Evolutionary conservation across 2,888 invertebrate species (phyloP).

Genomic region (Azorinus chamasolen): DNA sequence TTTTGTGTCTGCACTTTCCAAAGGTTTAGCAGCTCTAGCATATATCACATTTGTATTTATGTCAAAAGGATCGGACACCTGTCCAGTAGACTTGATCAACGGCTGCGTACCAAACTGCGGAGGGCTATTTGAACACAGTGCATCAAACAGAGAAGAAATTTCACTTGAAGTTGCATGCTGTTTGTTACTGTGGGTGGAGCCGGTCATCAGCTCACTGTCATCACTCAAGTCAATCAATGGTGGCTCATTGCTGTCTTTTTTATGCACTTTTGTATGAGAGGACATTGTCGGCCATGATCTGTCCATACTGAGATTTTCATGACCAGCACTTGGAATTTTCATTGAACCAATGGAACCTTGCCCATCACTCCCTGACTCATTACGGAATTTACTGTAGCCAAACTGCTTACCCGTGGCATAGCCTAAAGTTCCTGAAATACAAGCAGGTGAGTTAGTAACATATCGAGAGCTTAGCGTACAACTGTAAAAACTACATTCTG

Average conservation of each 20-base stretch:
- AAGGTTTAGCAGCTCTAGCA: conserved; percentile 31
- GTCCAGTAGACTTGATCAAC: conserved; percentile 63
- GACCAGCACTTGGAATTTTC: conserved; percentile 8
- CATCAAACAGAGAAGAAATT: conserved; percentile 76
- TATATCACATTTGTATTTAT: conserved; percentile 55
- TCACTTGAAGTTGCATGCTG: conserved; percentile 49
- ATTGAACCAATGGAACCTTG: conserved; percentile 24
- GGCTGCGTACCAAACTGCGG: conserved; percentile 77
- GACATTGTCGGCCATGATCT: conserved; percentile 42
- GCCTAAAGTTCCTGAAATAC: conserved; percentile 72
- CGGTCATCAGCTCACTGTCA: conserved; percentile 44
- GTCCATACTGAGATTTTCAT: conserved; percentile 9
- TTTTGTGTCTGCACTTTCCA: conserved; percentile 18
- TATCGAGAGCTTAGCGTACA: too few species aligned
- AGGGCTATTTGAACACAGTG: conserved; percentile 64
- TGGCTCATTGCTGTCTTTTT: conserved; percentile 60
- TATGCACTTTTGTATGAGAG: conserved; percentile 47
- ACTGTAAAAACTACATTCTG: too few species aligned
- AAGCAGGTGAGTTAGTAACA: too few species aligned
- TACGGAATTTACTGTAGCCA: conserved; percentile 91
- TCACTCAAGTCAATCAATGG: conserved; percentile 84
- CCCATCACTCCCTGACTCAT: conserved; percentile 88
- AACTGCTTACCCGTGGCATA: conserved; percentile 72
- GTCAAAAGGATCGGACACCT: conserved; percentile 78
- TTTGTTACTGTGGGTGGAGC: conserved; percentile 20